These are phyloP conservation scores for Rissa tridactyla DNA, from an alignment of 2,113 vertebrate species.

Conservation along the genomic window DNA sequence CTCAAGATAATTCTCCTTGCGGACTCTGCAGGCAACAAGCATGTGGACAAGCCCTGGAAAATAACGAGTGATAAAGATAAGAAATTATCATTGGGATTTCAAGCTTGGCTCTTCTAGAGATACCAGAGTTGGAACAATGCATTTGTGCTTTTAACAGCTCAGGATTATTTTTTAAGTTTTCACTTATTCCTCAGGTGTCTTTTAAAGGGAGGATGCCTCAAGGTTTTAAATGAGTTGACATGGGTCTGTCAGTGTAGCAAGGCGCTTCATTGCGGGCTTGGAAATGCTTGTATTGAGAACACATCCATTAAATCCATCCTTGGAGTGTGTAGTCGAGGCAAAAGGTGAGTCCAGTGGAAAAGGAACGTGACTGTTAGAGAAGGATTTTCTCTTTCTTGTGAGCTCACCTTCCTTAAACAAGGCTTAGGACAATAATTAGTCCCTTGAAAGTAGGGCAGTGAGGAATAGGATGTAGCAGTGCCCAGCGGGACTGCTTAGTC, in stretches of 20 bases:
- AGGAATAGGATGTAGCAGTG: not conserved
- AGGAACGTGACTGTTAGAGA: not conserved
- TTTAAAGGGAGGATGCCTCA: not conserved
- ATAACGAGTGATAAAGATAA: not conserved
- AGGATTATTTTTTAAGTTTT: not conserved
- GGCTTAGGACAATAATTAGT: constrained; percentile 24
- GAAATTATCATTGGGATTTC: not conserved
- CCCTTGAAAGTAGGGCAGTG: constrained; percentile 11
- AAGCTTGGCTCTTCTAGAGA: not conserved
- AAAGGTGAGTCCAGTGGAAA: not conserved
- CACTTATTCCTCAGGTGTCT: not conserved
- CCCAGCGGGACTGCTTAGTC: not conserved
- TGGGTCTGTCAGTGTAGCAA: not conserved
- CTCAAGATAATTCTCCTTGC: not conserved
- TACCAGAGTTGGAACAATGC: not conserved
- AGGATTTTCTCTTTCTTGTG: constrained; percentile 4
- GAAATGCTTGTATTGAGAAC: not conserved
- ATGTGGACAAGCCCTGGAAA: not conserved
- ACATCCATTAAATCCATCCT: not conserved
- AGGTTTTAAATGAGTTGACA: accelerated
- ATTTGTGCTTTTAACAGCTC: not conserved
- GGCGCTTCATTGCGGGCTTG: not conserved
- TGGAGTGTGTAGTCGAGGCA: not conserved
- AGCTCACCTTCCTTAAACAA: constrained; percentile 32
- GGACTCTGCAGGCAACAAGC: not conserved